A percentile compares a stretch with the other conserved stretches of the same genome.
phyloP scores from a whole-genome alignment of 2,888 invertebrate species.

The Andrena hattorfiana region DNA sequence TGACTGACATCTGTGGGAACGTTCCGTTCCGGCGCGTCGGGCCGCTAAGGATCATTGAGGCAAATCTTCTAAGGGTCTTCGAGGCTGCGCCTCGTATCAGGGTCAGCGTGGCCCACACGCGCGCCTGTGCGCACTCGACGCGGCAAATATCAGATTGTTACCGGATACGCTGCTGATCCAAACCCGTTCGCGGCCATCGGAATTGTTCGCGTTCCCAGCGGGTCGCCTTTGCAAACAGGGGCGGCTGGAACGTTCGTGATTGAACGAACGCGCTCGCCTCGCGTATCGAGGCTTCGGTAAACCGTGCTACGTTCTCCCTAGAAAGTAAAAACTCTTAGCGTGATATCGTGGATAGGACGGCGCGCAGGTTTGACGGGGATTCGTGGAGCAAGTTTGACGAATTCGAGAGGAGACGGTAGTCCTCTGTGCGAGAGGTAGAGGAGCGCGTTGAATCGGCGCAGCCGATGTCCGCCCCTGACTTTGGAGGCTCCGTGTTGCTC shows the following conservation, averaged over 20 bases:
- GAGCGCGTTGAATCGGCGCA: slow-evolving; percentile 15
- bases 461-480: slow-evolving; percentile 65
- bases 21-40: slow-evolving; percentile 3
- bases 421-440: neutral
- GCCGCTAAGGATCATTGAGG: slow-evolving; percentile 46
- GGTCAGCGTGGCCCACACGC: slow-evolving; percentile 52
- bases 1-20: slow-evolving; percentile 28
- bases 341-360: too few relatives aligned
- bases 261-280: neutral
- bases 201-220: slow-evolving; percentile 42
- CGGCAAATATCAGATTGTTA: slow-evolving; percentile 63
- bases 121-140: slow-evolving; percentile 24
- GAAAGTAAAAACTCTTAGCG: too few relatives aligned
- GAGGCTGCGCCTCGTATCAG: slow-evolving; percentile 51
- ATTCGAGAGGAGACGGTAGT: neutral
- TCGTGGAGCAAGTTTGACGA: neutral
- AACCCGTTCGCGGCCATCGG: slow-evolving; percentile 36
- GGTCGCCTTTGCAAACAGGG: slow-evolving; percentile 36
- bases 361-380: neutral
- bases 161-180: slow-evolving; percentile 56
- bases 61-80: slow-evolving; percentile 48
- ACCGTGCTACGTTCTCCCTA: too few relatives aligned
- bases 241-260: neutral
- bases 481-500: slow-evolving; percentile 64
- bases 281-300: too few relatives aligned